phyloP scores from a whole-genome alignment of 2,888 invertebrate species.

The Cremastinae sp. region DNA sequence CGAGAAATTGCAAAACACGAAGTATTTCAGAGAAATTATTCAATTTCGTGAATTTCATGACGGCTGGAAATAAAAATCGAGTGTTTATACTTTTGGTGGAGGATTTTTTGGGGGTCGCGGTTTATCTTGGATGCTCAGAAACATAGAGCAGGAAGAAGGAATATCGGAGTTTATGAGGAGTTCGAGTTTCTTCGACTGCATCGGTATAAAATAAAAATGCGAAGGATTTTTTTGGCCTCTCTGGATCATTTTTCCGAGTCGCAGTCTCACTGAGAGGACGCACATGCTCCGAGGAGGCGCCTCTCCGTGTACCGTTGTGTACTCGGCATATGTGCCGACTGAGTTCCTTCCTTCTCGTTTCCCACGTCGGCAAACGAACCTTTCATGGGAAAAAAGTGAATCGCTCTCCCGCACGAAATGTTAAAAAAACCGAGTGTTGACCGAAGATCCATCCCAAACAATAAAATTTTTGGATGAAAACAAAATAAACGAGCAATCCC shows the following conservation, averaged over 20 bases:
- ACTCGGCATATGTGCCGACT: slow-evolving; percentile 70
- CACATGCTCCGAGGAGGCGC: slow-evolving; percentile 66
- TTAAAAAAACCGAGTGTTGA: slow-evolving; percentile 63
- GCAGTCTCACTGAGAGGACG: slow-evolving; percentile 51
- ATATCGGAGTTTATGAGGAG: not conserved
- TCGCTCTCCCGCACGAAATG: slow-evolving; percentile 40
- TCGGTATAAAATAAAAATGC: slow-evolving; percentile 42
- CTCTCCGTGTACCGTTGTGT: slow-evolving; percentile 65
- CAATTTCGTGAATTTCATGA: not conserved
- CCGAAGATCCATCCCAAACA: slow-evolving; percentile 56
- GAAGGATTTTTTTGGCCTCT: slow-evolving; percentile 13
- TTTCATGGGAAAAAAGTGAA: slow-evolving; percentile 52
- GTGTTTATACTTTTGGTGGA: not conserved
- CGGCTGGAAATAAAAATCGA: slow-evolving; percentile 1
- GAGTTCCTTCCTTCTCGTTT: slow-evolving; percentile 67
- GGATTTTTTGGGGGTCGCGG: too few relatives aligned
- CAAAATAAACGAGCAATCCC: not conserved
- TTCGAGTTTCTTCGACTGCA: not conserved
- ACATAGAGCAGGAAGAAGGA: too few relatives aligned
- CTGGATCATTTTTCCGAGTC: slow-evolving; percentile 54
- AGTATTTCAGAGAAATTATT: slow-evolving; percentile 6
- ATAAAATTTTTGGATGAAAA: slow-evolving; percentile 33
- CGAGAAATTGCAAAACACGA: slow-evolving; percentile 9
- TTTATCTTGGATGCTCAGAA: too few relatives aligned
- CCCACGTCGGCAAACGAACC: slow-evolving; percentile 71